A percentile compares a stretch with the other conserved stretches of the same genome.
These are phyloP conservation scores for Pseudopleuronectes americanus DNA, from an alignment of 2,797 vertebrate genomes.

Conservation along the genomic window DNA sequence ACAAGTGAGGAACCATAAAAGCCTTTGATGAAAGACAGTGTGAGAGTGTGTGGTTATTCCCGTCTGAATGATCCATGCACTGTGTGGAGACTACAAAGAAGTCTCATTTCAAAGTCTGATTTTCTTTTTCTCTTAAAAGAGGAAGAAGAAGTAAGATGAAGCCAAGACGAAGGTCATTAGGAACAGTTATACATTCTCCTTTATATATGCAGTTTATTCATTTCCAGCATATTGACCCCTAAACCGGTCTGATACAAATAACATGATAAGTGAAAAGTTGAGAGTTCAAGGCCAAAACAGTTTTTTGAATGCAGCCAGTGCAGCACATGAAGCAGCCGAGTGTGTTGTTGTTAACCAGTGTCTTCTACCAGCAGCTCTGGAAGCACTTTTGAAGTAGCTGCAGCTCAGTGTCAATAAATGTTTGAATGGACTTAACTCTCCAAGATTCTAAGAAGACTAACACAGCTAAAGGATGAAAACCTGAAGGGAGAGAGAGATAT, in stretches of 20 bases:
- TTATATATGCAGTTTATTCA: background rate
- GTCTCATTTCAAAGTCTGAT: background rate
- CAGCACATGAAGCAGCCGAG: slow-evolving; percentile 2
- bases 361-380: slow-evolving; percentile 18
- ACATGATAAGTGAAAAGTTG: background rate
- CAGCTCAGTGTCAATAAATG: slow-evolving; percentile 39
- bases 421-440: slow-evolving; percentile 45
- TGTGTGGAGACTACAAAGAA: slow-evolving; percentile 19
- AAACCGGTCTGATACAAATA: background rate
- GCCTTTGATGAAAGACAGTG: background rate
- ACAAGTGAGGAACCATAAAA: slow-evolving; percentile 12
- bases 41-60: slow-evolving; percentile 5
- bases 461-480: slow-evolving; percentile 10
- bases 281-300: background rate
- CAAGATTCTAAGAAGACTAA: slow-evolving; percentile 24
- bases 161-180: background rate
- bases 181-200: background rate
- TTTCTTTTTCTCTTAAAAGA: background rate
- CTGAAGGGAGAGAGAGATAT: slow-evolving; percentile 14
- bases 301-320: slow-evolving; percentile 15
- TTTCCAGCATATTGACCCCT: background rate
- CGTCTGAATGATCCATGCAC: background rate
- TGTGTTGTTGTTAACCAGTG: background rate
- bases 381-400: slow-evolving; percentile 41
- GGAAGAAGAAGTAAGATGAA: background rate